Base-by-base conservation (phyloP, 2,888 invertebrate genomes). In the Nephrotoma appendiculata region DNA sequence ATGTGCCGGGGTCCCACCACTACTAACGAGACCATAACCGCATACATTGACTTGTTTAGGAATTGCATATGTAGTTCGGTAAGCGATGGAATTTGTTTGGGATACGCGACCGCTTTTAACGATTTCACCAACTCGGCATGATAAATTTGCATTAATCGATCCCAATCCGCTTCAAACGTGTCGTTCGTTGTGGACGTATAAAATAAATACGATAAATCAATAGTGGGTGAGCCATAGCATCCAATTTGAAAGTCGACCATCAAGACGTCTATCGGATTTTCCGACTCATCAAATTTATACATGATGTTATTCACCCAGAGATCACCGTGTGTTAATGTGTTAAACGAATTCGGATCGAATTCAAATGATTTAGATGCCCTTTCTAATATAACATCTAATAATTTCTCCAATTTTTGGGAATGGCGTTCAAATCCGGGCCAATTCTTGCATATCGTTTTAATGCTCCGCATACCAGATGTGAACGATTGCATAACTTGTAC, bases 221-320 rank as follows among this genome's bases (percentile, higher is more conserved):
- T 19, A 19, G 44, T 44, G 0, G 85, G 85, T 19, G 85, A 44
- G 0, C 85, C 85, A 42, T 45, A 85, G 45, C 43, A 15, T 19
- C 45, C 44, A 15, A 48, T 52, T 86, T 86, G 86, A 31, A n/a
- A 86, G 15, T 86, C 86, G 12, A 84, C 84, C 86, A 87, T 90
- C 88, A 88, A 89, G 83, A 90, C 88, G 87, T 91, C 90, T 86
- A 89, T 88, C 5, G 91, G 88, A 11, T 83, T 83, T 0, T 87
- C 89, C 89, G 71, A 89, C 89, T 88, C 86, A 87, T 90, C 88
- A 87, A 91, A 91, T 7, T 89, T 89, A 87, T 91, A 91, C 89
- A 92, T 89, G 89, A 91, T 90, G 88, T 92, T 92, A 87, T 91
- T 91, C 5, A 90, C 88, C 91, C 91, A 91, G 6, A 91, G 88